Base-by-base conservation (phyloP, 1,140 invertebrate genomes). In the Tribolium castaneum region DNA sequence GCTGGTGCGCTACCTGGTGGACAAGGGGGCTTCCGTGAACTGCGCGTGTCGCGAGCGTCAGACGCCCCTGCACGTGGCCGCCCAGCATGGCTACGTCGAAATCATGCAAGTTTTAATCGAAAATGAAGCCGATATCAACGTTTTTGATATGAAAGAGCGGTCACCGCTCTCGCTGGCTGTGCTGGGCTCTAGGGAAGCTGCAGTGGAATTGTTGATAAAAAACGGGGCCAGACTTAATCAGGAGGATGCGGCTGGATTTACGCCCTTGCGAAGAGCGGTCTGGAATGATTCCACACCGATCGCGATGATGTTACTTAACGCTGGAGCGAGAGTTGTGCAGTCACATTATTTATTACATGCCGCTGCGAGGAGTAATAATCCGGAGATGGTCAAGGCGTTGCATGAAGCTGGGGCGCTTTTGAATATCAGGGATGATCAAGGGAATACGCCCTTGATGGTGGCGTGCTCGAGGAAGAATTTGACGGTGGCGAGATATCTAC, bases 1-100 rank as follows among this genome's bases (percentile, higher is more conserved):
- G 7, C n/a, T 75, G 9, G 72, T 75, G 7, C 25, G 52, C 13
- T 75, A 56, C 13, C 90, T 98, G 13, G 87, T 99, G 50, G 95
- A 97, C 82, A 94, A 97, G 87, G 94, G 94, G 77, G 96, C 96
- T 6, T 92, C 93, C 73, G 90, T 96, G 34, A 93, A 92, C 79
- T 91, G 94, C 14, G 35, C 50, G 13, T 54, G 72, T 75, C 22
- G 72, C 0, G 51, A 75, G n/a, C 72, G 72, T 9, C 51, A 30
- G 85, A 96, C 96, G 25, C 95, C 97, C 1, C 88, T 99, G 7
- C 97, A 99, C 88, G 91, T 97, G 79, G 96, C 96, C 14, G 92
- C 95, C 2, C 97, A 97, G 84, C 82, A 83, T 59, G 88, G 87
- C 0, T 82, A 86, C 66, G 85, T 86, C 12, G 88, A 89, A 34